Evolutionary conservation across 2,888 invertebrate species (phyloP).

Genomic region (Eurois occulta): DNA sequence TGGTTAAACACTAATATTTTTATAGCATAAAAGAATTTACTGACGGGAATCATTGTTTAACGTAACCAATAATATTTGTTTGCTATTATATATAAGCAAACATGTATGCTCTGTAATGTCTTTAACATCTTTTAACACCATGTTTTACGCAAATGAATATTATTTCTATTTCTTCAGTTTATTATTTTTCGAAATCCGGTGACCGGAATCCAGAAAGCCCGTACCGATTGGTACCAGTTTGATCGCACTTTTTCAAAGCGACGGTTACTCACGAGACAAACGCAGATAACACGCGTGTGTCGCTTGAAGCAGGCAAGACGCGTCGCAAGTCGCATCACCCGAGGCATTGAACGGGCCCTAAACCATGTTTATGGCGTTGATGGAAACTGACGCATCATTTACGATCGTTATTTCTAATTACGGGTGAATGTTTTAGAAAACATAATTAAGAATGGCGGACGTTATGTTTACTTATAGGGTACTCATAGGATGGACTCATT

Average conservation of each 20-base stretch:
- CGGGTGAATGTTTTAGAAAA: slow-evolving; percentile 42
- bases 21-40: too few species aligned
- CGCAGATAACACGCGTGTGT: not conserved
- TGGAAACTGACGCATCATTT: slow-evolving; percentile 52
- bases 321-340: not conserved
- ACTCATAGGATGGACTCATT: slow-evolving; percentile 25
- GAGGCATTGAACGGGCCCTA: too few species aligned
- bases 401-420: slow-evolving; percentile 57
- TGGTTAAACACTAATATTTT: too few species aligned
- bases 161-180: too few species aligned
- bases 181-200: not conserved
- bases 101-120: too few species aligned
- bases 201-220: not conserved
- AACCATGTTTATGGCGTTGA: slow-evolving; percentile 26
- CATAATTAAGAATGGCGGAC: slow-evolving; percentile 40
- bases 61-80: too few species aligned
- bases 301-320: not conserved
- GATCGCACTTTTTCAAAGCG: not conserved
- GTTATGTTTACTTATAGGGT: slow-evolving; percentile 21
- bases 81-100: too few species aligned
- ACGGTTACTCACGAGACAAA: not conserved
- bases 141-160: too few species aligned
- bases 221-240: not conserved
- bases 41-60: too few species aligned
- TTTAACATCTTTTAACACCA: too few species aligned